Base-by-base conservation (phyloP, 2,797 vertebrate genomes). In the Mus minutoides region DNA sequence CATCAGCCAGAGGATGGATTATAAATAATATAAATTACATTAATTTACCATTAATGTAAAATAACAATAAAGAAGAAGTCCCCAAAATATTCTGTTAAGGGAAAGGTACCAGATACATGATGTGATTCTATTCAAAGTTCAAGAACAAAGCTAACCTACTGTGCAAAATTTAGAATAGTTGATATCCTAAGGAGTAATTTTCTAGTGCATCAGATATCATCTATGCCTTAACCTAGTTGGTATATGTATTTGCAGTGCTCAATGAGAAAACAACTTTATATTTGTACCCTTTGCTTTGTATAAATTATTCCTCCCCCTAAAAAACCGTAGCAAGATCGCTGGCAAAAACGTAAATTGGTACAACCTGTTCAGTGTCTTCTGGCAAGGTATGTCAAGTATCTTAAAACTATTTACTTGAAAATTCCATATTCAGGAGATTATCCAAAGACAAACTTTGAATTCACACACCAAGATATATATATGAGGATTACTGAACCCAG, bases 401-500 rank as follows among this genome's bases (percentile, higher is more conserved):
- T 79, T 80, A 46, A 90, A 94, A 90, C 40, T 14, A 78, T 37
- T 78, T 76, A 60, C 67, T 78, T 64, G 19, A 80, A 95, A 91
- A 94, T 73, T 22, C 10, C 22, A 29, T 87, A 83, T 90, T 56
- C 77, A 91, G 40, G 60, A 86, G 79, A 76, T 85, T 77, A 88
- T 62, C 34, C 52, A 91, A 90, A 94, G 58, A 88, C 92, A 94
- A 89, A 54, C 56, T 82, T 54, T 64, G 84, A 95, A 84, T 87
- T 85, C 82, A 77, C 43, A 19, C 16, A 37, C 31, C 40, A 77
- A 86, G 12, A 58, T 52, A 49, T 14, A 73, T 56, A 60, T 6
- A 21, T 52, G 26, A 80, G 14, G 19, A 49, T 84, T 92, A 91
- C 9, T 26, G 10, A 73, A 49, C 10, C 69, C 43, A 76, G 58